Evolutionary conservation across 2,113 vertebrate species (phyloP).

Genomic region (Axis porcinus): DNA sequence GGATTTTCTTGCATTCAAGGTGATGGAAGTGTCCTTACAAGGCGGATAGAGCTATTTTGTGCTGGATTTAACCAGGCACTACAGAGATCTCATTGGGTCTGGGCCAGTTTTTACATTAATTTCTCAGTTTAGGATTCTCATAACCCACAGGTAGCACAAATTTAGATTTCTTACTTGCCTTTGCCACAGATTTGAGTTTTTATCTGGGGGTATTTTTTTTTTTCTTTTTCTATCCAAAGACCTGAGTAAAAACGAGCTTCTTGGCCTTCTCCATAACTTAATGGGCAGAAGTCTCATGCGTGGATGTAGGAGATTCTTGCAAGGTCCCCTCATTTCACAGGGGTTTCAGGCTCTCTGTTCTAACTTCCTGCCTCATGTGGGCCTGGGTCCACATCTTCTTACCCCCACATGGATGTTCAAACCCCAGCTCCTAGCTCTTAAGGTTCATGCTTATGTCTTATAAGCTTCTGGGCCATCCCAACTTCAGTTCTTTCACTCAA

Average conservation of each 20-base stretch:
- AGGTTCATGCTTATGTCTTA: background rate
- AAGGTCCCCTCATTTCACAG: background rate
- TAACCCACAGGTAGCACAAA: background rate
- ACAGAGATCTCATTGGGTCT: background rate
- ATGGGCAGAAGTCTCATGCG: background rate
- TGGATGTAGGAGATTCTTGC: background rate
- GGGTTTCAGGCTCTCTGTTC: background rate
- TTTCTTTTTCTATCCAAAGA: background rate
- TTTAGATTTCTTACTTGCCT: background rate
- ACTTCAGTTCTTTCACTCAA: background rate
- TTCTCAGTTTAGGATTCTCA: background rate
- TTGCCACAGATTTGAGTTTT: background rate
- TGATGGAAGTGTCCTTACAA: background rate
- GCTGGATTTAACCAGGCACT: background rate
- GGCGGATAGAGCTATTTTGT: background rate
- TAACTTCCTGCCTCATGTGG: rapidly evolving
- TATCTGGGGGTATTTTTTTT: background rate
- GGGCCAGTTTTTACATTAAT: background rate
- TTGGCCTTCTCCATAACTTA: background rate
- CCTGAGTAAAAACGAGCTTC: background rate
- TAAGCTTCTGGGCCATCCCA: background rate
- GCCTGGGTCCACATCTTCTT: background rate
- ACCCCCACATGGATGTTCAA: rapidly evolving
- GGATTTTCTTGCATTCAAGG: background rate
- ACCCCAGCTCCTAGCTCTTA: background rate